Evolutionary conservation across 2,113 vertebrate species (phyloP), one percentile per base, ranked within the genome.

Genomic region (Athene noctua): DNA sequence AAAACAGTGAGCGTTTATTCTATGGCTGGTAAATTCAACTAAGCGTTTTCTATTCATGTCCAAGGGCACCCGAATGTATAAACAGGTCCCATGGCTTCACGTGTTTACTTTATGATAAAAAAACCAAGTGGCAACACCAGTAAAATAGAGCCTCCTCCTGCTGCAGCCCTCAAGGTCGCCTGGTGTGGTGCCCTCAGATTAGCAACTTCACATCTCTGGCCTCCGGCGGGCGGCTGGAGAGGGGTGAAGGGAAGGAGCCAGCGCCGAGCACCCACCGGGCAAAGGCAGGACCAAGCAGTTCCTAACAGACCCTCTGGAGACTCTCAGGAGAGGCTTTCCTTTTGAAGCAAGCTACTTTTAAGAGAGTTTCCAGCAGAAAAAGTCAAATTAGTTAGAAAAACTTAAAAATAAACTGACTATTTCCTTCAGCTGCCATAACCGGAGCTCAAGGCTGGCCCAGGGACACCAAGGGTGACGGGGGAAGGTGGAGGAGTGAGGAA

Each of bases 51-150:
- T 71, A 22, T 10, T 68, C 72, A 13, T 0, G 14, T 83, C 74
- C 94, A 92, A 97, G 92, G 92, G 62, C 92, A 91, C 55, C n/a
- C 3, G 10, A 59, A 80, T 1, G 51, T 22, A 80, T 38, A 77
- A 80, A 61, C 58, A 55, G 58, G 32, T 55, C 54, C 77, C 80
- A 17, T 2, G 82, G 92, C 80, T 62, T 4, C 68, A 11, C 2
- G 0, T 83, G 68, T 96, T 93, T 58, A 40, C 85, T 84, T 75
- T 92, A 10, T 32, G 92, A 96, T 72, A 91, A 96, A 71, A 71
- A 27, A 42, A 44, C 36, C 32, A 1, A 82, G 54, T 29, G 79
- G 75, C 90, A 90, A 10, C 80, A 46, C 2, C 49, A 74, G 42
- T 6, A 5, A 66, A 82, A 65, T 4, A 25, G 16, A 46, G 90